Evolutionary conservation across 2,113 vertebrate species (phyloP).

Genomic region (Zosterops lateralis): DNA sequence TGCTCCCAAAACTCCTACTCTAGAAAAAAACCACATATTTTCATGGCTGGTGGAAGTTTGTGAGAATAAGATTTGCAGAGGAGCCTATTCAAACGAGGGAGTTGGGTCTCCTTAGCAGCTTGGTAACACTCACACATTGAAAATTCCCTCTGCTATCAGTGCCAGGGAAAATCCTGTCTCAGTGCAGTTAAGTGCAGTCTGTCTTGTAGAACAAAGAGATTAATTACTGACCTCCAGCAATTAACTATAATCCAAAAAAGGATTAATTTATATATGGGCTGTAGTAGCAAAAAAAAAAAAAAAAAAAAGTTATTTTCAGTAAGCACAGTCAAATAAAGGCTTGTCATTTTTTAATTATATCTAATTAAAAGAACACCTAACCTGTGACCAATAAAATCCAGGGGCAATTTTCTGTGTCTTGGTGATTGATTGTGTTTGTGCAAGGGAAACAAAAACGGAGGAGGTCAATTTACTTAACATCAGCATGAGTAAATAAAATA

Average conservation of each 20-base stretch:
- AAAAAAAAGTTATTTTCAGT: neutral
- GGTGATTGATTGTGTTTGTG: neutral
- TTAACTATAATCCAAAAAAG: neutral
- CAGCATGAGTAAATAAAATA: neutral
- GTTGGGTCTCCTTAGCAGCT: neutral
- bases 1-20: neutral
- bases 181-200: neutral
- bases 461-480: neutral
- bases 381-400: neutral
- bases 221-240: neutral
- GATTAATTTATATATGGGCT: neutral
- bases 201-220: neutral
- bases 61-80: neutral
- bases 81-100: accelerated
- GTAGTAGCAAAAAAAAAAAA: neutral
- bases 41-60: neutral
- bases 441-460: neutral
- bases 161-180: neutral
- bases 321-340: neutral
- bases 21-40: accelerated
- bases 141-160: neutral
- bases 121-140: accelerated
- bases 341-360: neutral
- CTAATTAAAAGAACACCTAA: neutral
- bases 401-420: neutral